Conservation (phyloP, 2,797 vertebrate species). For the Oryzias sinensis region DNA sequence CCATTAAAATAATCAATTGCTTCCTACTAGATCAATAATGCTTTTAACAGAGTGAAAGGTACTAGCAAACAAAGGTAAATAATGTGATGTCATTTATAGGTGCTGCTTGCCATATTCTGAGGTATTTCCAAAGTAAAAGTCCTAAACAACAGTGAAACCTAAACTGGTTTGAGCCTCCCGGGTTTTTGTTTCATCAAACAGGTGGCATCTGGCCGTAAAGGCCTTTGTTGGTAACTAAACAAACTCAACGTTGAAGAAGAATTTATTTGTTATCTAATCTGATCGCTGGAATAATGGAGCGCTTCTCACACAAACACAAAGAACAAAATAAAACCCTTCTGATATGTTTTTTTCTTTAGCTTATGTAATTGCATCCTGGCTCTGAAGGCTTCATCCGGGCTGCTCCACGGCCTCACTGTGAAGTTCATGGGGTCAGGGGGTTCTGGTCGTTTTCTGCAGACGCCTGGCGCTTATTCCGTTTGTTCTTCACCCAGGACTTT, state of each 20-base stretch:
- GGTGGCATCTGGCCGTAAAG: constrained; percentile 20
- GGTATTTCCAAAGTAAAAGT: constrained; percentile 31
- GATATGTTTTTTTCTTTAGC: too few species aligned
- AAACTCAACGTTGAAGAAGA: background rate
- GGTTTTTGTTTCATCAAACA: constrained; percentile 24
- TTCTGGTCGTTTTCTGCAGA: background rate
- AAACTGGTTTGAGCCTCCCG: constrained; percentile 26
- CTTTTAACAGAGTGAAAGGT: constrained; percentile 8
- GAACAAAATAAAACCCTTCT: too few species aligned
- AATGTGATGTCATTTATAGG: background rate
- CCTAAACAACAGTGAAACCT: constrained; percentile 43
- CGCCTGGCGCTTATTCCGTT: background rate
- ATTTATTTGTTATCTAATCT: background rate
- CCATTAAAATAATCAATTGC: constrained; percentile 1
- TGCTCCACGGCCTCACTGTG: too few species aligned
- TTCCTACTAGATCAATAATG: background rate
- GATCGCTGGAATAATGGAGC: too few species aligned
- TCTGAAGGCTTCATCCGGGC: too few species aligned
- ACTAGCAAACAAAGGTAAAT: background rate
- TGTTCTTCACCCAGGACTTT: constrained; percentile 83
- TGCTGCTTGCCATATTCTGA: constrained; percentile 32
- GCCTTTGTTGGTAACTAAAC: constrained; percentile 8
- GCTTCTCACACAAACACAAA: too few species aligned
- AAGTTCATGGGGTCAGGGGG: too few species aligned
- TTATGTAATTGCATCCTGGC: too few species aligned